Evolutionary conservation across 2,113 vertebrate species (phyloP), one percentile per base, ranked within the genome.

Genomic region (Acanthochromis polyacanthus): DNA sequence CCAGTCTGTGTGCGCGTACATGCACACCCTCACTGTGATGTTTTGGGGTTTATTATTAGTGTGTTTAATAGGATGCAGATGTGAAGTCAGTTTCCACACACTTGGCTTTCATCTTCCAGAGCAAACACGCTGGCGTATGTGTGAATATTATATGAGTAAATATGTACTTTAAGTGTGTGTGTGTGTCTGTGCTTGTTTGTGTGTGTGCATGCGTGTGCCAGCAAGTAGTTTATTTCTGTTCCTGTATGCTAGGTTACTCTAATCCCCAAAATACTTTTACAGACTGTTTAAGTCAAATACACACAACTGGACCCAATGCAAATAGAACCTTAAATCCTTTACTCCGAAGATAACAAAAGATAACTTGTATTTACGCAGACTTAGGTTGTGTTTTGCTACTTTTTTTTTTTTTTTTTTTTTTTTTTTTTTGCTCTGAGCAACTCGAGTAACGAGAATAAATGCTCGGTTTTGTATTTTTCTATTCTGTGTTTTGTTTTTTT

Each of bases 21-120:
- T 48, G 40, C 30, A 30, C 14, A 61, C 40, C 22, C 20, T 60
- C 16, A 40, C 38, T 62, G 43, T 53, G 82, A 74, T 71, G 70
- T 88, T 77, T 82, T 53, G 46, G 17, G 32, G 75, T 12, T 43
- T 36, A 68, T 89, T 89, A 91, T 82, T 91, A 78, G 70, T 19
- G 58, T 71, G 50, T 79, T 88, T 91, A 93, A 91, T 60, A 1
- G 80, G 74, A 85, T 83, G 69, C 89, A 93, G 92, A 92, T 93
- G 88, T 90, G 75, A 68, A 68, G 62, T 66, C 30, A 52, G 62
- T 69, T 85, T 88, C 72, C 74, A 87, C 64, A 86, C 84, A 68
- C 85, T 85, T 79, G 83, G 53, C 80, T 86, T 85, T 88, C 50
- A 87, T 89, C 76, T 60, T 78, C 15, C 78, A 67, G 62, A 80